Evolutionary conservation across 2,113 vertebrate species (phyloP), one percentile per base, ranked within the genome.

Genomic region (Notechis scutatus): DNA sequence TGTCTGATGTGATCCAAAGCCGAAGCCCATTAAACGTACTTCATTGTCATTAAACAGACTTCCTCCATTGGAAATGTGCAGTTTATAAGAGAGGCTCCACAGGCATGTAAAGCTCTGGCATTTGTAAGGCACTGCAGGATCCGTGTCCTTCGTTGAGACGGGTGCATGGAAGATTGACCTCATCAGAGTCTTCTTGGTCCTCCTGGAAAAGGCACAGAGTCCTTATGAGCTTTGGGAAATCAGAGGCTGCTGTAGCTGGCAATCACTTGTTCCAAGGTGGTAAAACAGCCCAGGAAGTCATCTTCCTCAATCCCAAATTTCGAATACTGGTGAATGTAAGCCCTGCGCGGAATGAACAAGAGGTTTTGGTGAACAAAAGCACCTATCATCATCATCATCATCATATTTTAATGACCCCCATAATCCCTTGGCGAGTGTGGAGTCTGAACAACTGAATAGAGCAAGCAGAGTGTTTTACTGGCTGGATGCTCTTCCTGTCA

Each of bases 231-330:
- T 34, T 3, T 64, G 34, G 50, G 34, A 8, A 47, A 90, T 98
- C 96, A 97, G 34, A 99, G 98, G 0, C 96, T 98, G 85, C 94
- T 94, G 94, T 99, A 99, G 97, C 99, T 99, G 95, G 98, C 98
- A 95, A 99, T 96, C n/a, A 99, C 97, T 95, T 99, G 99, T 96
- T 99, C 99, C 90, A 99, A 97, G 91, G 98, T 97, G 11, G 98
- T 98, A 91, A 99, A 99, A 95, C 98, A 98, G 96, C 99, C 98
- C 59, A 99, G 97, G 94, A 99, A 99, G 88, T 99, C 98, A 50
- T 99, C 99, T 95, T 99, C 99, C 57, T 99, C 98, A 21, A 99
- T 98, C 91, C 99, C 98, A 94, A 97, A 99, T 93, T 98, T 99
- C 20, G 97, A 97, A 90, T 99, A 99, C 93, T 99, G 99, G 97